Conservation (phyloP, 2,797 vertebrate species). For the Sebastolobus altivelis region DNA sequence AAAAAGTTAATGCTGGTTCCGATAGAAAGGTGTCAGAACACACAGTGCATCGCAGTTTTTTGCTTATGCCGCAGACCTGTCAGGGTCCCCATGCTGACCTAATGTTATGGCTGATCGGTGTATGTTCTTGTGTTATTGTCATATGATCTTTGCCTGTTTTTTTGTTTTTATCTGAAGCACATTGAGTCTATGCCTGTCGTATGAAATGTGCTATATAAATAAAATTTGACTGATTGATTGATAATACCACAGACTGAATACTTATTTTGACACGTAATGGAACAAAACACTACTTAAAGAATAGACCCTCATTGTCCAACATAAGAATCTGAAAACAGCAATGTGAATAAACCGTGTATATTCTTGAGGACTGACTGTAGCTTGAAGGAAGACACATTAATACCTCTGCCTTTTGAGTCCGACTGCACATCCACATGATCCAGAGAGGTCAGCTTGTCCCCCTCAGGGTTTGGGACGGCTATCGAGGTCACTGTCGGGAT, state of each 20-base stretch:
- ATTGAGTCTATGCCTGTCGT: too few species aligned
- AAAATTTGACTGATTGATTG: too few species aligned
- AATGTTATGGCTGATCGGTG: too few species aligned
- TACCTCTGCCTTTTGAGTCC: slow-evolving; percentile 79
- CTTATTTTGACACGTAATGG: not conserved
- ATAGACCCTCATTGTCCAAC: not conserved
- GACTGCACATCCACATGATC: slow-evolving; percentile 78
- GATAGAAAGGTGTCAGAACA: too few species aligned
- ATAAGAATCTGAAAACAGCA: not conserved
- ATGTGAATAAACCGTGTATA: slow-evolving; percentile 5
- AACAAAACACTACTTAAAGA: not conserved
- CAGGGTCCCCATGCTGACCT: too few species aligned
- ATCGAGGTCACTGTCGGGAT: slow-evolving; percentile 82
- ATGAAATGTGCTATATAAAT: too few species aligned
- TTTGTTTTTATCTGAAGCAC: too few species aligned
- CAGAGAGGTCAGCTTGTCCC: slow-evolving; percentile 72
- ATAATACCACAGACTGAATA: not conserved
- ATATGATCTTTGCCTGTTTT: too few species aligned
- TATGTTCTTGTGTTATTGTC: too few species aligned
- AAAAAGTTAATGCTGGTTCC: too few species aligned
- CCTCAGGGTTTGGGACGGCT: slow-evolving; percentile 74
- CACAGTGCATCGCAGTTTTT: too few species aligned
- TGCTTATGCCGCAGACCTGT: too few species aligned
- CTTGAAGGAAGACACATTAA: slow-evolving; percentile 17
- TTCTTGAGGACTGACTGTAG: not conserved